Evolutionary conservation across 64 coral and sea anemone species (phyloP).

Genomic region (Cladopsammia gracilis): DNA sequence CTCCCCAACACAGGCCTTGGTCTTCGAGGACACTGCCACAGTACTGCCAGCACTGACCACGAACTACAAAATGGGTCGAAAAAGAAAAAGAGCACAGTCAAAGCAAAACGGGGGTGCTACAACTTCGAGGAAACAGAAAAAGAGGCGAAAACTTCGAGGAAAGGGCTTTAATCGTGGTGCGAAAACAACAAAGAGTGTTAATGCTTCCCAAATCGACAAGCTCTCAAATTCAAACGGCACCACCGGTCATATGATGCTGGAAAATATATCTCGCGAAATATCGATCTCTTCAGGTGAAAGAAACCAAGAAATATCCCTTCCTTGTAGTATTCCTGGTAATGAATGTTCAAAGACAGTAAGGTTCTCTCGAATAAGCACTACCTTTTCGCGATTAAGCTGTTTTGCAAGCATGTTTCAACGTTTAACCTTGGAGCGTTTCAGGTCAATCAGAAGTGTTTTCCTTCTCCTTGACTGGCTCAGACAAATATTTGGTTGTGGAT

Average conservation of each 20-base stretch:
- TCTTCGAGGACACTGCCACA: neutral
- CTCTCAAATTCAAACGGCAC: neutral
- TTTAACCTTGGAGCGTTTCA: neutral
- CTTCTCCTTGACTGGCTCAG: slow-evolving; percentile 22
- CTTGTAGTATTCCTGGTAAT: neutral
- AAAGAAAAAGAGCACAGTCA: slow-evolving; percentile 5
- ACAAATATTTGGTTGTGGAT: slow-evolving; percentile 29
- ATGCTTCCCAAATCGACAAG: neutral
- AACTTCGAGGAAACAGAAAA: slow-evolving; percentile 29
- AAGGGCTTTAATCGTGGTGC: neutral
- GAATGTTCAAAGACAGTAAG: neutral
- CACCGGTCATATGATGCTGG: neutral
- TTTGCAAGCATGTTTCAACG: neutral
- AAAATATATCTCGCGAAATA: neutral
- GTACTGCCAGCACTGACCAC: neutral
- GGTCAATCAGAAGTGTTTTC: slow-evolving; percentile 5
- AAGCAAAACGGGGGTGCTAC: slow-evolving; percentile 1
- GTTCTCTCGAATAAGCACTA: neutral
- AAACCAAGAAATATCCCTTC: neutral
- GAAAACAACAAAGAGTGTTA: neutral
- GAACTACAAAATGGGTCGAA: neutral
- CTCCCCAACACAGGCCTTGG: neutral
- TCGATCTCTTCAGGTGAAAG: neutral
- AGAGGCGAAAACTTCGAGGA: neutral
- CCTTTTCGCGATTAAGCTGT: neutral